These are phyloP conservation scores for Polia nebulosa DNA, from an alignment of 2,888 invertebrate species.

Conservation along the genomic window DNA sequence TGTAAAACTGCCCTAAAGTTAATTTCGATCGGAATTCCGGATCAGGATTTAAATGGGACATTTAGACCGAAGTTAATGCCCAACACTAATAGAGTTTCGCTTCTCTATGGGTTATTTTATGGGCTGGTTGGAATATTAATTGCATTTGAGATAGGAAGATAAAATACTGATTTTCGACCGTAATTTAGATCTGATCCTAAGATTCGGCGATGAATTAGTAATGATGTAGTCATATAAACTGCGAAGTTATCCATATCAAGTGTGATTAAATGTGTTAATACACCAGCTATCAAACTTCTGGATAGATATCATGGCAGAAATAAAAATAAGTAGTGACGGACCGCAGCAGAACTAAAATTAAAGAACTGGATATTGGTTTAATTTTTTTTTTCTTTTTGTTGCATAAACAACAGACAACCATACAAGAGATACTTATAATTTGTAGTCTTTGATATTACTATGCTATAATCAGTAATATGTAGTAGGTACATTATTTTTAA, in stretches of 20 bases:
- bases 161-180: constrained; percentile 42
- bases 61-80: constrained; percentile 35
- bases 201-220: constrained; percentile 10
- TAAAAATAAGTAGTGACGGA: too few relatives aligned
- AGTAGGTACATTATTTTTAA: too few relatives aligned
- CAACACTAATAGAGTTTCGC: constrained; percentile 48
- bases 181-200: constrained; percentile 32
- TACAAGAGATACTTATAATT: too few relatives aligned
- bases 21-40: constrained; percentile 46
- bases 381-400: too few relatives aligned
- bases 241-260: background rate
- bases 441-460: too few relatives aligned
- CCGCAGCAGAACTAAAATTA: too few relatives aligned
- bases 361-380: too few relatives aligned
- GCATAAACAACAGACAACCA: too few relatives aligned
- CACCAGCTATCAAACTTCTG: background rate
- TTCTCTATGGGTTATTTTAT: constrained; percentile 45
- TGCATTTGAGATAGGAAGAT: constrained; percentile 22
- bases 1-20: constrained; percentile 45
- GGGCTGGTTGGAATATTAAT: constrained; percentile 33
- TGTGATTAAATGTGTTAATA: background rate
- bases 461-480: too few relatives aligned
- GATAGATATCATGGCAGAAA: background rate
- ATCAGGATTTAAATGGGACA: constrained; percentile 41
- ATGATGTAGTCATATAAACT: background rate